A percentile compares a stretch with the other conserved stretches of the same genome.
These are phyloP conservation scores for Melanophora roralis DNA, from an alignment of 2,888 invertebrate genomes.

Conservation along the genomic window DNA sequence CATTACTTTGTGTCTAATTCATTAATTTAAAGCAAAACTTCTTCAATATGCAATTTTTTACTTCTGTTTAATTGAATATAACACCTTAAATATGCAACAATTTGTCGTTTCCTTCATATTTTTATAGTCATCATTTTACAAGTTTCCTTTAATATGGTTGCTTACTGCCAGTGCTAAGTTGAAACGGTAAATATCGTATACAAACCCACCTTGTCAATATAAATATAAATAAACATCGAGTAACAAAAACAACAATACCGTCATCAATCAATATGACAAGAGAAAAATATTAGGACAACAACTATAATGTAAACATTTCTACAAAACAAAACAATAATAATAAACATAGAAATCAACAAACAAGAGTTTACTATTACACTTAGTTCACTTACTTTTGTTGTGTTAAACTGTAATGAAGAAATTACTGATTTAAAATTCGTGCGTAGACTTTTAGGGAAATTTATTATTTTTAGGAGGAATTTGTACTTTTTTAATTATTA, in stretches of 20 bases:
- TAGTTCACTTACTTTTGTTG: too few relatives aligned
- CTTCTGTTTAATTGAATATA: conserved; percentile 5
- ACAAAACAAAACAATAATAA: not conserved
- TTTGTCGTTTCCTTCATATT: conserved; percentile 30
- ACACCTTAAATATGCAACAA: conserved; percentile 44
- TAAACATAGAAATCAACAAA: not conserved
- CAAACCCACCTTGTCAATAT: not conserved
- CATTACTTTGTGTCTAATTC: too few relatives aligned
- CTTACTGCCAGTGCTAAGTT: not conserved
- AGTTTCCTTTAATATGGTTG: conserved; percentile 31
- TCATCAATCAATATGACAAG: conserved; percentile 14
- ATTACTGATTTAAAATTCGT: conserved; percentile 29
- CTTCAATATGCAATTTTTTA: not conserved
- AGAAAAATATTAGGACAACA: conserved; percentile 1
- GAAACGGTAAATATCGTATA: not conserved
- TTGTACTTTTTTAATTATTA: too few relatives aligned
- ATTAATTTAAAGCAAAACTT: too few relatives aligned
- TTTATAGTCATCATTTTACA: not conserved
- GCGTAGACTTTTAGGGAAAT: too few relatives aligned
- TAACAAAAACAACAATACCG: conserved; percentile 4
- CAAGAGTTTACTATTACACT: too few relatives aligned
- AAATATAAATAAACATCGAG: not conserved
- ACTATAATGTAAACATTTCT: not conserved
- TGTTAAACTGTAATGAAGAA: too few relatives aligned
- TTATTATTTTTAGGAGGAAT: too few relatives aligned